These are phyloP conservation scores for Zaprionus tsacasi DNA, from an alignment of 1,140 invertebrate species.

Conservation along the genomic window DNA sequence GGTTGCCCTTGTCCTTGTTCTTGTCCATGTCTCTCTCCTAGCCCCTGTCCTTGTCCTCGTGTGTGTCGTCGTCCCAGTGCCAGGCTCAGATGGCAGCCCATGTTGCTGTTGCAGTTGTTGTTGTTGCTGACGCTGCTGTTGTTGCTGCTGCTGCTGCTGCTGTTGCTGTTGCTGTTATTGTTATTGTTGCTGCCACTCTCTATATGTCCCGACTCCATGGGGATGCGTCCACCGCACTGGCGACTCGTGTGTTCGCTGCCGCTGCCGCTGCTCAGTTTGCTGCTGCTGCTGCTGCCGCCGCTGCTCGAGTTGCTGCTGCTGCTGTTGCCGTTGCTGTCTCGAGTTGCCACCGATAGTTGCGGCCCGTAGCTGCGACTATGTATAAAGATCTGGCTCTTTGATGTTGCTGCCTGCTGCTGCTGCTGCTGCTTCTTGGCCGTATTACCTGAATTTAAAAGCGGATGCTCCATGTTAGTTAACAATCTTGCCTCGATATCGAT, in stretches of 20 bases:
- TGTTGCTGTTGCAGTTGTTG: neutral
- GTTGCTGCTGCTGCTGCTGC: neutral
- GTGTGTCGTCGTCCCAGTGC: neutral
- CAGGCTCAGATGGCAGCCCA: neutral
- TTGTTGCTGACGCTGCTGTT: neutral
- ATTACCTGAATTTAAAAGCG: conserved; percentile 44
- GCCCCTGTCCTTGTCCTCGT: neutral
- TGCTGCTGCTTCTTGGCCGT: conserved; percentile 9
- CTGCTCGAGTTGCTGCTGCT: neutral
- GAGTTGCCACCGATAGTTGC: neutral
- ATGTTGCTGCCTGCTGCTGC: neutral
- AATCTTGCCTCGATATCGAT: conserved; percentile 5
- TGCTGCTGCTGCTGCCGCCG: neutral
- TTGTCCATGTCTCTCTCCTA: neutral
- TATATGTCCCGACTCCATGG: conserved; percentile 18
- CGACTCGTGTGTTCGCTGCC: conserved; percentile 7
- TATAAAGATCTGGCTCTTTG: conserved; percentile 11
- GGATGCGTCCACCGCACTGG: conserved; percentile 14
- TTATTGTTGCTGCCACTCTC: neutral
- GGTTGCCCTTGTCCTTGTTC: conserved; percentile 20
- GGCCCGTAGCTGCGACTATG: conserved; percentile 26
- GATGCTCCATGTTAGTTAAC: conserved; percentile 31
- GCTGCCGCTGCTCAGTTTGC: conserved; percentile 16
- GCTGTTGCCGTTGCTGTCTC: neutral
- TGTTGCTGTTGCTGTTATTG: neutral